Evolutionary conservation across 2,113 vertebrate species (phyloP), one percentile per base, ranked within the genome.

Genomic region (Thunnus maccoyii): DNA sequence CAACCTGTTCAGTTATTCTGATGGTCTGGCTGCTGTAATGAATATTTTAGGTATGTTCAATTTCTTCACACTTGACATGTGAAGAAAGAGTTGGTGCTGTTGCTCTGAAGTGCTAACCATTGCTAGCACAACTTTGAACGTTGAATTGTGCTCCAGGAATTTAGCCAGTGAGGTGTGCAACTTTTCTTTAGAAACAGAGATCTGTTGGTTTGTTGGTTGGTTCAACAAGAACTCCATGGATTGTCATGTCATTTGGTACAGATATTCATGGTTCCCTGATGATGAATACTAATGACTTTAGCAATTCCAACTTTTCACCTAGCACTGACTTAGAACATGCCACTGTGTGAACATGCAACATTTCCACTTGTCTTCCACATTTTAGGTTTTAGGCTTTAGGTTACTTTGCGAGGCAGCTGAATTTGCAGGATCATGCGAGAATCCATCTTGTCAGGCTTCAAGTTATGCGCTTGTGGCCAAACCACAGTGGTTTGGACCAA

Each of bases 31-130:
- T 52, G 57, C 68, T 65, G 25, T 64, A 48, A 92, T 89, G 56
- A 88, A 91, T 91, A 89, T 87, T 93, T 89, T 15, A 90, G 55
- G 13, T 56, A 18, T n/a, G 65, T 76, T 89, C 20, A 41, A 47
- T 72, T 80, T 72, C 55, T 84, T 73, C 54, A 76, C 65, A 71
- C 32, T 52, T 81, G 70, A 52, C 72, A 65, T 76, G 36, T 83
- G 27, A 87, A 47, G 69, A 73, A 71, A 56, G 72, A 78, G 63
- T 3, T 27, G 61, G 54, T 18, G 15, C 57, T 22, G 44, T 61
- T 18, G 4, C 44, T 25, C 7, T 50, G 44, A 62, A 44, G 13
- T 64, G 18, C 8, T 36, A 66, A 56, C 11, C 20, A 32, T 5
- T 48, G 51, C 22, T 27, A 27, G 30, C 0, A 5, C 41, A 16